A percentile compares a stretch with the other conserved stretches of the same genome.
These are phyloP conservation scores for Armadillidium nasatum DNA, from an alignment of 1,140 invertebrate genomes.

Conservation along the genomic window DNA sequence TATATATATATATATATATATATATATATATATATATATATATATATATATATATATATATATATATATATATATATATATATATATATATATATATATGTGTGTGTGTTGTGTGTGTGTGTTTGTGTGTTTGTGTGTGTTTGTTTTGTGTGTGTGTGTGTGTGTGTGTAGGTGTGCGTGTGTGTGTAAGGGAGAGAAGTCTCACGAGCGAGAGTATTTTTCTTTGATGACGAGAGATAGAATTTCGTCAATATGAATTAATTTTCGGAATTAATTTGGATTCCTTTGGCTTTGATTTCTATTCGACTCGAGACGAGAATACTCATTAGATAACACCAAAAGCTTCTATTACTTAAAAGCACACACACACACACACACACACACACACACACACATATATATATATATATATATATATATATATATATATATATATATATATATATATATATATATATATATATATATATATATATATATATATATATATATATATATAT, in stretches of 20 bases:
- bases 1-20: constrained; percentile 9
- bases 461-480: neutral
- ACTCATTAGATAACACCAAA: constrained; percentile 1
- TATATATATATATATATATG: neutral
- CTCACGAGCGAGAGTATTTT: no score
- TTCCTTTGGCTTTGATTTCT: constrained; percentile 6
- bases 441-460: constrained; percentile 15
- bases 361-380: no score
- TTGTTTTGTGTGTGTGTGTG: no score
- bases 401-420: constrained; percentile 15
- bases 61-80: constrained; percentile 1
- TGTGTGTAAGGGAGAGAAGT: no score
- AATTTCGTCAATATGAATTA: neutral
- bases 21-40: neutral
- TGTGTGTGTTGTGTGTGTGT: no score
- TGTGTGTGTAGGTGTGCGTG: no score
- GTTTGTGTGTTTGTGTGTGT: no score
- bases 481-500: neutral
- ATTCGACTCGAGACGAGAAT: neutral
- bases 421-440: constrained; percentile 15
- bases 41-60: constrained; percentile 7
- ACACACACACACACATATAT: neutral
- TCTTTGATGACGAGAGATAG: no score
- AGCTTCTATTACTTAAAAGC: neutral
- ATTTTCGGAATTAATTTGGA: constrained; percentile 8